Percentiles rank a stretch among this genome's conserved stretches.
phyloP scores from a whole-genome alignment of 2,888 invertebrate species.

The Eulithis prunata region DNA sequence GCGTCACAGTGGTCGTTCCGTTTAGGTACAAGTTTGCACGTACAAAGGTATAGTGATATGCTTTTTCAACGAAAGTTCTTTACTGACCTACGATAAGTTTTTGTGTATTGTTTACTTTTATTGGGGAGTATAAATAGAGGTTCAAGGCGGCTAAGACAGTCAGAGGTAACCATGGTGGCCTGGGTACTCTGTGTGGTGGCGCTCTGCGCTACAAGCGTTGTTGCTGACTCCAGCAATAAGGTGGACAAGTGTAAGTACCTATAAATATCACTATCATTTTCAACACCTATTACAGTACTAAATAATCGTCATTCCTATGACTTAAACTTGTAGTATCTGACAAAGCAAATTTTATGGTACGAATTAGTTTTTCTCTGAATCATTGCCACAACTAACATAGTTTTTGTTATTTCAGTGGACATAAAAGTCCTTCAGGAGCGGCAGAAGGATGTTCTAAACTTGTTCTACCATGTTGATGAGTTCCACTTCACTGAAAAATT shows the following conservation, averaged over 20 bases:
- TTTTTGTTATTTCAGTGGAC: slow-evolving; percentile 71
- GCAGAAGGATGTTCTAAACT: slow-evolving; percentile 71
- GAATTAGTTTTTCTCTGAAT: too few species aligned
- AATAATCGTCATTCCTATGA: too few species aligned
- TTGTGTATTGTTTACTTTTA: slow-evolving; percentile 3
- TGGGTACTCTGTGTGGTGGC: slow-evolving; percentile 50
- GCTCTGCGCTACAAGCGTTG: slow-evolving; percentile 56
- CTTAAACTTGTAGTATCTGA: too few species aligned
- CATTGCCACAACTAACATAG: neutral
- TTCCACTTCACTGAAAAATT: slow-evolving; percentile 81
- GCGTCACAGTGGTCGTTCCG: neutral
- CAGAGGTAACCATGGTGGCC: slow-evolving; percentile 52
- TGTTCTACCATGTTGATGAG: slow-evolving; percentile 84
- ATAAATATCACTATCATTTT: neutral
- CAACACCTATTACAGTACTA: too few species aligned
- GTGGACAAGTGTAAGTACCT: slow-evolving; percentile 36
- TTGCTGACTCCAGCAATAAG: slow-evolving; percentile 50
- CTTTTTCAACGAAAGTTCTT: slow-evolving; percentile 2
- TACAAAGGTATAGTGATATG: neutral
- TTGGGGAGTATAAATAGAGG: slow-evolving; percentile 30
- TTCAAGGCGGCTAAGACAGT: neutral
- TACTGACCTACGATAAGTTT: slow-evolving; percentile 13
- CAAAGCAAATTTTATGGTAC: too few species aligned
- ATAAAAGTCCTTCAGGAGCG: slow-evolving; percentile 59
- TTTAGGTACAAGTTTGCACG: neutral